Conservation (phyloP, 2,888 invertebrate genomes). For the Rhaphigaster nebulosa region DNA sequence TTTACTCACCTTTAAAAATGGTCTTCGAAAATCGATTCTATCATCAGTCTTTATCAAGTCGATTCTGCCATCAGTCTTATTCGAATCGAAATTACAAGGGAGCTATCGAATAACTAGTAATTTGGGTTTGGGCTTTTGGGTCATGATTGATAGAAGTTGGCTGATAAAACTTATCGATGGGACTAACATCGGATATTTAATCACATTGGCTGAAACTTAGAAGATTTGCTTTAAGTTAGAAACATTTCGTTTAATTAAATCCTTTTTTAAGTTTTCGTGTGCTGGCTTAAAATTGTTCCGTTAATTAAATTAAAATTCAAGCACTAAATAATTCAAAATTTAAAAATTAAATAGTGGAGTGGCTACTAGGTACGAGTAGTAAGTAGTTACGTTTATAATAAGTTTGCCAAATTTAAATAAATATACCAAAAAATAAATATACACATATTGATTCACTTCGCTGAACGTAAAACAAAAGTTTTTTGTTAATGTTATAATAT, state of each 20-base stretch:
- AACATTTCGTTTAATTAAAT: not conserved
- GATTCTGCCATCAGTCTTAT: not conserved
- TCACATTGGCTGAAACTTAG: not conserved
- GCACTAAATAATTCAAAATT: no score
- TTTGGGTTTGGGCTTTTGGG: not conserved
- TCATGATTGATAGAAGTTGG: not conserved
- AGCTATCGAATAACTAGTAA: not conserved
- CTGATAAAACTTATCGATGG: not conserved
- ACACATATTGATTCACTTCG: no score
- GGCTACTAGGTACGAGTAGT: no score
- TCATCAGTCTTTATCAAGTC: constrained; percentile 1
- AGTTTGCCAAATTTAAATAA: no score
- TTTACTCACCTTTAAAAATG: not conserved
- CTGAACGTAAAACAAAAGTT: no score
- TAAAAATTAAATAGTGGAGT: no score
- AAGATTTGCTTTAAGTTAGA: not conserved
- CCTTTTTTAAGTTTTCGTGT: not conserved
- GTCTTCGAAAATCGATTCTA: not conserved
- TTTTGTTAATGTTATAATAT: no score
- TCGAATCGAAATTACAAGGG: not conserved
- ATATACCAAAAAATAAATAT: no score
- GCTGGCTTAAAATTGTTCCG: no score
- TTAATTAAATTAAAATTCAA: no score
- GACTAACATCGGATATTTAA: not conserved
- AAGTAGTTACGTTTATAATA: no score